Evolutionary conservation across 2,797 vertebrate species (phyloP), one percentile per base, ranked within the genome.

Genomic region (Lemur catta): DNA sequence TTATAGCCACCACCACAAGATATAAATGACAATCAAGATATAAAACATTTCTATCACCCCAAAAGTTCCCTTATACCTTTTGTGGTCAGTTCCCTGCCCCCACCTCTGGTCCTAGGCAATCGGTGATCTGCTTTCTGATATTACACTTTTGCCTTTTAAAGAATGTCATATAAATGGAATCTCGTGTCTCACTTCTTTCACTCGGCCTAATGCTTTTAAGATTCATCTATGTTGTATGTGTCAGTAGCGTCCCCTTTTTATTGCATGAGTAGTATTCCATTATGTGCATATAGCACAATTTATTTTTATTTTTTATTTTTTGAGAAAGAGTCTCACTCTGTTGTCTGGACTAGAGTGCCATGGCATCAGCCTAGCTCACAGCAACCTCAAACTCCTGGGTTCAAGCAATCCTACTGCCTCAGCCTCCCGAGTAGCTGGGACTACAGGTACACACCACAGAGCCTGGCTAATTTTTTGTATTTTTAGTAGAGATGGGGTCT

Each of bases 261-360:
- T 12, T 65, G 55, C 65, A 48, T 86, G 33, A 63, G 24, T 28
- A 14, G 38, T 30, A 22, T 8, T 76, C 46, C 46, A 0, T 6
- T 14, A 2, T 52, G 24, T 24, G 2, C 17, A 0, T 13, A 1
- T 33, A 30, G 26, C 3, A 2, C 2, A 22, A 4, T 33, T 78
- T 14, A 24, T 50, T 55, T 26, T 24, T 57, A 24, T 57, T 26
- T 57, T 38, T 57, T 57, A 46, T 46, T 57, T 57, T 57, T 57
- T 24, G 55, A 26, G 55, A 57, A 55, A 57, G 55, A 57, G 55
- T 57, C 55, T 57, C 55, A 24, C 3, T 57, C 22, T 57, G 55
- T 57, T 57, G 55, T 22, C 22, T 8, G 0, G 9, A 55, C 55
- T 57, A 57, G 22, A 57, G 55, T 57, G 55, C 22, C 22, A 0